These are phyloP conservation scores for Romanomermis culicivorax DNA, from an alignment of 2,888 invertebrate species.

Conservation along the genomic window DNA sequence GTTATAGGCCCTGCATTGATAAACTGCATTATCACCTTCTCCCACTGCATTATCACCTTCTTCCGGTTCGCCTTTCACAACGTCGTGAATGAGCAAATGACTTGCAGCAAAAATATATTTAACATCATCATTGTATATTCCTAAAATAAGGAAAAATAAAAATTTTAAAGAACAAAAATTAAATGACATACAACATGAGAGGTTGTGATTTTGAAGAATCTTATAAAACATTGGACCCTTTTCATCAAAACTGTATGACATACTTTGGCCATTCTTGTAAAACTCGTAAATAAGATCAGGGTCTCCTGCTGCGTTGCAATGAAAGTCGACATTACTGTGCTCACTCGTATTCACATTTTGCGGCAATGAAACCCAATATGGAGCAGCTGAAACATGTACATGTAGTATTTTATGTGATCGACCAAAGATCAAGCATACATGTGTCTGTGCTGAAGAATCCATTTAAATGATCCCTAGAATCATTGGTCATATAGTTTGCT, in stretches of 20 bases:
- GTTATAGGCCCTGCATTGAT: conserved; percentile 96
- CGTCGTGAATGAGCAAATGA: conserved; percentile 1
- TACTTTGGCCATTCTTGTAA: conserved; percentile 30
- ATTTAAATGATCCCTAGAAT: no score
- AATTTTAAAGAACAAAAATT: not conserved
- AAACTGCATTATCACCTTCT: conserved; percentile 94
- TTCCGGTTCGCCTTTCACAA: conserved; percentile 4
- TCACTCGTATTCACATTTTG: conserved; percentile 70
- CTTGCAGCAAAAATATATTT: not conserved
- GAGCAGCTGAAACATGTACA: no score
- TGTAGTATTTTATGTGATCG: no score
- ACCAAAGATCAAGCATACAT: no score
- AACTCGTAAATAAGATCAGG: conserved; percentile 63
- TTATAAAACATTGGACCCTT: not conserved
- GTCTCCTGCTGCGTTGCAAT: conserved; percentile 66
- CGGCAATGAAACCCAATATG: conserved; percentile 71
- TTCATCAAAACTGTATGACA: not conserved
- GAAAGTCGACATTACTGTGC: conserved; percentile 66
- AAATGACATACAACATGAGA: conserved; percentile 1
- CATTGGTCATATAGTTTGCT: no score
- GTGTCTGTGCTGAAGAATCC: no score
- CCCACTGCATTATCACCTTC: conserved; percentile 38
- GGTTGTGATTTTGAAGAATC: not conserved
- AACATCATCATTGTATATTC: not conserved
- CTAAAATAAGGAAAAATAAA: no score